Conservation (phyloP, 2,113 vertebrate genomes). For the Peromyscus californicus region DNA sequence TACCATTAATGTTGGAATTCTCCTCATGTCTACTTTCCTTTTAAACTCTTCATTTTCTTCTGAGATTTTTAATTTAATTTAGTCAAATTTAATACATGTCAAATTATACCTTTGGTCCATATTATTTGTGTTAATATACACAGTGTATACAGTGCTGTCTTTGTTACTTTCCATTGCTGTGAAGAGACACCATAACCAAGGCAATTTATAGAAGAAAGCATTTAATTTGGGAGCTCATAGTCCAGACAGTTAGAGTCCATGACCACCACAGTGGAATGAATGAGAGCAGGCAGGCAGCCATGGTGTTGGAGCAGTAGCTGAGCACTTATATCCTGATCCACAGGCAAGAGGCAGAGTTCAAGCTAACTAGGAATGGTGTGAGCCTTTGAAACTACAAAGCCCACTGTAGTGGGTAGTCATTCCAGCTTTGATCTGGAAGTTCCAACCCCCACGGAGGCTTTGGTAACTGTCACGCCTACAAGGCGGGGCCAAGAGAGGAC, state of each 20-base stretch:
- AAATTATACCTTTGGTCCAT: background rate
- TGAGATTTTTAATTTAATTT: slow-evolving; percentile 49
- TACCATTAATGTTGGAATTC: slow-evolving; percentile 5
- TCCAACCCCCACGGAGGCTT: too few species aligned
- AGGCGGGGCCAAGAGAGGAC: too few species aligned
- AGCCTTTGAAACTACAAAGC: background rate
- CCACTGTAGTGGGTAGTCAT: background rate
- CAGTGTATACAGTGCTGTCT: background rate
- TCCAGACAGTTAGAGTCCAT: background rate
- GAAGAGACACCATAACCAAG: background rate
- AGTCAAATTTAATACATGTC: background rate
- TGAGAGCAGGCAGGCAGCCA: background rate
- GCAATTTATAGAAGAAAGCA: background rate
- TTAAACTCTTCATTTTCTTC: background rate
- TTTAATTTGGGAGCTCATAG: background rate
- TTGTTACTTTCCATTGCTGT: background rate
- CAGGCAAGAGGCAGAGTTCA: background rate
- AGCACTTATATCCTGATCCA: background rate
- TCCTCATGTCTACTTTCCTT: slow-evolving; percentile 11
- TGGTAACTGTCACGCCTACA: too few species aligned
- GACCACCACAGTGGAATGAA: background rate
- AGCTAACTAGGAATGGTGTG: background rate
- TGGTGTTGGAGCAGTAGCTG: background rate
- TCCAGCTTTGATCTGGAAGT: too few species aligned
- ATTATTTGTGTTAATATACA: background rate